Conservation (phyloP, 2,797 vertebrate species). For the Crenuchus spilurus region DNA sequence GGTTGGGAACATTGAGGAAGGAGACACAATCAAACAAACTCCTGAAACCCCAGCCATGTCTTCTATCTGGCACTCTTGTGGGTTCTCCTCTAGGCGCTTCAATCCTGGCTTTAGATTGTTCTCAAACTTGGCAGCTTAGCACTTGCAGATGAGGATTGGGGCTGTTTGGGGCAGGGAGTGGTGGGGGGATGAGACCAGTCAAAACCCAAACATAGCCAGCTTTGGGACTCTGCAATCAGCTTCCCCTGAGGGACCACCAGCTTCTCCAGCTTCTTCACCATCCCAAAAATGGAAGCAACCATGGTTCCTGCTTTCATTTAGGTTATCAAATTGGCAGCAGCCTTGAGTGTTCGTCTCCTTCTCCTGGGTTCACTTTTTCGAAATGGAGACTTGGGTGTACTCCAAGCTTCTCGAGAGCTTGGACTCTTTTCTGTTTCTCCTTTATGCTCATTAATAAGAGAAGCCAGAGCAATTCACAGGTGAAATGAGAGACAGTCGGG, state of each 20-base stretch:
- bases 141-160: conserved; percentile 34
- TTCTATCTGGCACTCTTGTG: conserved; percentile 17
- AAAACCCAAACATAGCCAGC: conserved; percentile 16
- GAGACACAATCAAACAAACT: conserved; percentile 37
- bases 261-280: not conserved
- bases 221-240: conserved; percentile 25
- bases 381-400: conserved; percentile 46
- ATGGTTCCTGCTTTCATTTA: conserved; percentile 29
- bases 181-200: conserved; percentile 22
- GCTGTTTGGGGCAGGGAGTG: not conserved
- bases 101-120: conserved; percentile 7
- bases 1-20: conserved; percentile 26
- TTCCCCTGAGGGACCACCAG: conserved; percentile 30
- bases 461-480: conserved; percentile 12
- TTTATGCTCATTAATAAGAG: conserved; percentile 47
- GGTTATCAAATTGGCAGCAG: conserved; percentile 45
- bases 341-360: conserved; percentile 44
- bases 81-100: conserved; percentile 50
- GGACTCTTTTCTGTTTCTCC: conserved; percentile 34
- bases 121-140: conserved; percentile 25
- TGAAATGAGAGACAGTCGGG: conserved; percentile 33
- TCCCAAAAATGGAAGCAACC: conserved; percentile 25
- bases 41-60: conserved; percentile 23
- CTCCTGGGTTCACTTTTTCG: conserved; percentile 34
- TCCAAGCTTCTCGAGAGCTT: conserved; percentile 42